Percentiles rank a stretch among this genome's conserved stretches.
These are phyloP conservation scores for Germaria angustata DNA, from an alignment of 2,888 invertebrate species.

Conservation along the genomic window DNA sequence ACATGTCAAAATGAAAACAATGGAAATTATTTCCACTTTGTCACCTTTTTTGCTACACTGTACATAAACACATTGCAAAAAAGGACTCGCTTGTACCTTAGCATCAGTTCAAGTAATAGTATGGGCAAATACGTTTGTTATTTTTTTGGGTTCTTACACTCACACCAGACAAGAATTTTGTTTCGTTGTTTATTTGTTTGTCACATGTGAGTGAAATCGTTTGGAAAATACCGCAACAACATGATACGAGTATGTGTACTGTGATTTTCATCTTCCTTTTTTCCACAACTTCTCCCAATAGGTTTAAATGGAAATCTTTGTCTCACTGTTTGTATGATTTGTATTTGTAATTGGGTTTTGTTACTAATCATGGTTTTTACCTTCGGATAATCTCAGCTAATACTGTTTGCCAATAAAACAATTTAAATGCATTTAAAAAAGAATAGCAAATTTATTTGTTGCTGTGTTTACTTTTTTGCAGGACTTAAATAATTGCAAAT, in stretches of 20 bases:
- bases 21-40: conserved; percentile 72
- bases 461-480: neutral
- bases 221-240: conserved; percentile 67
- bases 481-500: conserved; percentile 34
- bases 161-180: neutral
- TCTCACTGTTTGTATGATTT: conserved; percentile 27
- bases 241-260: conserved; percentile 15
- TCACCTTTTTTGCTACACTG: conserved; percentile 68
- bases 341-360: conserved; percentile 76
- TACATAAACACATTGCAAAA: neutral
- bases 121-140: conserved; percentile 58
- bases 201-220: conserved; percentile 58
- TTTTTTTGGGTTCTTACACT: conserved; percentile 41
- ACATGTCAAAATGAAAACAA: conserved; percentile 63
- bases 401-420: conserved; percentile 76
- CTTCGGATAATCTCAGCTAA: conserved; percentile 77
- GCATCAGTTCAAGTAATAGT: conserved; percentile 10
- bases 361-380: conserved; percentile 77
- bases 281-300: conserved; percentile 56
- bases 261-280: conserved; percentile 33
- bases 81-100: conserved; percentile 57
- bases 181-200: conserved; percentile 16
- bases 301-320: conserved; percentile 17
- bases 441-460: neutral
- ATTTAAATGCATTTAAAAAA: conserved; percentile 69